Evolutionary conservation across 2,797 vertebrate species (phyloP).

Genomic region (Spinibarbus caldwelli): DNA sequence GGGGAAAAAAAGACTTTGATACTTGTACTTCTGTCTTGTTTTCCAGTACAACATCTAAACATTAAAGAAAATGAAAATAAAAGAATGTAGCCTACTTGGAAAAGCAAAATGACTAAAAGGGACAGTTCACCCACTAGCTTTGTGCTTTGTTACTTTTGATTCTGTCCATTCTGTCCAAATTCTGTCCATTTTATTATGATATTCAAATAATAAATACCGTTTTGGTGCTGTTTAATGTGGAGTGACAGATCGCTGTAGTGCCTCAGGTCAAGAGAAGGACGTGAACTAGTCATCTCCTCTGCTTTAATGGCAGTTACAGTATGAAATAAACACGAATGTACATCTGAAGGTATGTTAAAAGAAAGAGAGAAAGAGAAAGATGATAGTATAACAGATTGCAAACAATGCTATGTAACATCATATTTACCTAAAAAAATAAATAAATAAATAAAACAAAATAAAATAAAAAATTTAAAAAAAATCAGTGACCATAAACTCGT

Average conservation of each 20-base stretch:
- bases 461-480: too few species aligned
- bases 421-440: background rate
- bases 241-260: background rate
- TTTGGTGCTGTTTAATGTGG: background rate
- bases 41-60: background rate
- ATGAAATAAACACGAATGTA: too few species aligned
- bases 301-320: background rate
- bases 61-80: background rate
- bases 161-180: background rate
- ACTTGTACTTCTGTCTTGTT: too few species aligned
- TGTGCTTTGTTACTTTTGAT: background rate
- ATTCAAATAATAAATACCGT: background rate
- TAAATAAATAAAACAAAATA: too few species aligned
- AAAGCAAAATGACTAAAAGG: background rate
- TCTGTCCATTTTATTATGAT: background rate
- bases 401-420: background rate
- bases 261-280: background rate
- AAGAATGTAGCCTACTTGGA: background rate
- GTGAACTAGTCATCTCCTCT: background rate
- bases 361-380: too few species aligned
- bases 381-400: background rate
- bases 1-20: background rate
- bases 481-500: background rate
- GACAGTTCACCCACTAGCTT: background rate
- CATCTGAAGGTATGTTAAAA: too few species aligned